Percentiles rank a stretch among this genome's conserved stretches.
phyloP scores from a whole-genome alignment of 2,797 vertebrate species.

The Channallabes apus region DNA sequence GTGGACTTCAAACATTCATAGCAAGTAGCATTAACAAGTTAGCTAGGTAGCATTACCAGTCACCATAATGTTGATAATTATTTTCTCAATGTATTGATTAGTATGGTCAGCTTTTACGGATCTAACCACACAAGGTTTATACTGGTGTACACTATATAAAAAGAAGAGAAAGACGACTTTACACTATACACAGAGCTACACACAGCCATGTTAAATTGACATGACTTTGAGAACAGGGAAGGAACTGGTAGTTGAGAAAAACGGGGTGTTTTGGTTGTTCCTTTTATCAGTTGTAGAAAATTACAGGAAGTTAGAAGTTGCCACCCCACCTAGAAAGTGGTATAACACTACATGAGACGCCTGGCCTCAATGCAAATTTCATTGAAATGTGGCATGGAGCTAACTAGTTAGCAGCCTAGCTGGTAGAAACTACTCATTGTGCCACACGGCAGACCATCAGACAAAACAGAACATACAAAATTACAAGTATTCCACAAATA shows the following conservation, averaged over 20 bases:
- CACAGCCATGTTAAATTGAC: background rate
- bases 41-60: no score
- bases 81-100: no score
- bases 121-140: background rate
- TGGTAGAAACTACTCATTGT: background rate
- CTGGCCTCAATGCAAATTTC: background rate
- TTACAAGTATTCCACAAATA: no score
- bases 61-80: no score
- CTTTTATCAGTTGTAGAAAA: background rate
- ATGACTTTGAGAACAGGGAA: background rate
- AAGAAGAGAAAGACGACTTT: background rate
- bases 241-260: background rate
- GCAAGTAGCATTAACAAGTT: background rate
- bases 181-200: background rate
- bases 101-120: background rate
- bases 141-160: background rate
- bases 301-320: background rate
- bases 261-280: background rate
- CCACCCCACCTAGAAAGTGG: background rate
- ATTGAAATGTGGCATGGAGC: background rate
- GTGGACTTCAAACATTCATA: background rate
- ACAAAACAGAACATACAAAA: background rate
- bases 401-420: background rate
- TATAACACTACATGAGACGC: background rate
- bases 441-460: background rate